Conservation (phyloP, 2,797 vertebrate species). For the Anolis apletophallus region DNA sequence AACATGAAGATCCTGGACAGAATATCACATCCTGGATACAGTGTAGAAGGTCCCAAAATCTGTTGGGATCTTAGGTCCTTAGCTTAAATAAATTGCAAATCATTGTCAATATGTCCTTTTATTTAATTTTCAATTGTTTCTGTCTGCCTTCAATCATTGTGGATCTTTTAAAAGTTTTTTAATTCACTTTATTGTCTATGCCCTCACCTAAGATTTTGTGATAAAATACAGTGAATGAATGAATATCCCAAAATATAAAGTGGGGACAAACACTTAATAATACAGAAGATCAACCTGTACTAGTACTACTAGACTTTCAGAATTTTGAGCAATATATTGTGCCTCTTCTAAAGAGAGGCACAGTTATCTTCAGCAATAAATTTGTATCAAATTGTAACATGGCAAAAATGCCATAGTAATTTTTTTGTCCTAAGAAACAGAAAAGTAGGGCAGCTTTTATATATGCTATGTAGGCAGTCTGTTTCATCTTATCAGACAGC, state of each 20-base stretch:
- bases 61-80: too few species aligned
- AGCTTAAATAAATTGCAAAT: too few species aligned
- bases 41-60: too few species aligned
- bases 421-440: neutral
- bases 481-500: neutral
- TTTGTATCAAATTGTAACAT: neutral
- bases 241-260: neutral
- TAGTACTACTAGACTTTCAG: neutral
- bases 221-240: too few species aligned
- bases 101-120: too few species aligned
- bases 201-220: too few species aligned
- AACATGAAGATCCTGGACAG: too few species aligned
- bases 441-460: neutral
- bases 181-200: too few species aligned
- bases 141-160: too few species aligned
- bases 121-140: too few species aligned
- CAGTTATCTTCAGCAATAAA: neutral
- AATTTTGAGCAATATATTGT: neutral
- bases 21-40: too few species aligned
- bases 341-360: neutral
- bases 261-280: neutral
- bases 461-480: neutral
- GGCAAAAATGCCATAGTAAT: neutral
- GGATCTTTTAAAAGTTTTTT: too few species aligned
- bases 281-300: neutral